Evolutionary conservation across 2,797 vertebrate genomes (phyloP), one percentile per base, ranked within the genome.

Genomic region (Microcaecilia unicolor): DNA sequence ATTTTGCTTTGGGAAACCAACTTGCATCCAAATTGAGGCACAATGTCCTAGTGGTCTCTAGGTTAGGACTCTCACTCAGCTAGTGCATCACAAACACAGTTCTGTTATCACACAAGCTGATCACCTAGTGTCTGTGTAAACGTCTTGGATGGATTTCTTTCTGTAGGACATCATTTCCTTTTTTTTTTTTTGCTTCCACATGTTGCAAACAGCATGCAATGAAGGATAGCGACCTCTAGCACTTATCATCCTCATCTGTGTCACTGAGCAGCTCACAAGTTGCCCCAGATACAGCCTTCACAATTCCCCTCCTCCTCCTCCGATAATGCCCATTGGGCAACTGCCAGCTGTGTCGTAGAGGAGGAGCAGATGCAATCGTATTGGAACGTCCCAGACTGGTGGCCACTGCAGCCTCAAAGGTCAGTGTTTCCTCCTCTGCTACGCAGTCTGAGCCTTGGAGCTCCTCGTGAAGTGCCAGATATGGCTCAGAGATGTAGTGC

Each of bases 251-350:
- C 64, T 98, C 93, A 33, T 99, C 96, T 3, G 93, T 97, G 74
- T 98, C 95, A 41, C 91, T 97, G 18, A 90, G 77, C 45, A 90
- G 81, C 52, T 98, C 89, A 10, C 83, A 76, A 64, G 85, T 78
- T 11, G 82, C 78, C 11, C 82, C 75, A 1, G 85, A 76, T 56
- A 82, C 74, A 15, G 80, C 44, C 22, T 87, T 85, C 9, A 80
- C 67, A 0, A 80, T 75, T 32, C 86, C 88, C 23, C 74, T 80
- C 59, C 90, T 64, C 53, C 89, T 78, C 67, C 92, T 87, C 25
- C 78, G 83, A 54, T 96, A 95, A 70, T 97, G 93, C 28, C 94
- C 94, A 0, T 97, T 98, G n/a, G 93, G 95, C 74, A 97, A 85
- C 70, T 97, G 94, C 93, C 93, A 98, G 52, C 87, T 83, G 72